Evolutionary conservation across 2,113 vertebrate species (phyloP), one percentile per base, ranked within the genome.

Genomic region (Cinclus cinclus): DNA sequence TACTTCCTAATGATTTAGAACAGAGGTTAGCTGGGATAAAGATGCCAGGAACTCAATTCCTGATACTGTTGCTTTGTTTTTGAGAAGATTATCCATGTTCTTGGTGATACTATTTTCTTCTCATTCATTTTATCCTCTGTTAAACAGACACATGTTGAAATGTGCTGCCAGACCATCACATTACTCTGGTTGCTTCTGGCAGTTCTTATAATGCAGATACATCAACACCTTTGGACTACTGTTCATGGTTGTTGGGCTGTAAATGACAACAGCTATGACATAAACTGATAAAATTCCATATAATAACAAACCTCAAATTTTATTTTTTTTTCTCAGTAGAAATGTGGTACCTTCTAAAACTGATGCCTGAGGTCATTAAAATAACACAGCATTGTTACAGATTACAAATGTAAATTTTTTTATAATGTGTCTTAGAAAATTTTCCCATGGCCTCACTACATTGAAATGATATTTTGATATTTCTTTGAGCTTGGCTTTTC

Each of bases 1-100:
- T 23, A 83, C 5, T 52, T 94, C 65, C 63, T 80, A 69, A 70
- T 50, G 15, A 59, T 47, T 95, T 95, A 70, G 31, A 95, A 33
- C 8, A 24, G 31, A 85, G 49, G 33, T 62, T 65, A 31, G 3
- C 11, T 63, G 79, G 75, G 59, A 91, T 62, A 81, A 92, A 58
- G 52, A 44, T 41, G 11, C 5, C 65, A 39, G 35, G 4, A 77
- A 35, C 5, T 65, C 16, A 67, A 3, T 73, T 89, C 35, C 35
- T 60, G 17, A 35, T 25, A 21, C 6, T 56, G 21, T 1, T n/a
- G 23, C 5, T 63, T 84, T 52, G 4, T 42, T 65, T 69, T 41
- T 60, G 52, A 64, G 80, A 91, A 47, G 9, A 39, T 69, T 77
- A 7, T 47, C 13, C 18, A 46, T 58, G 15, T 46, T 94, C 58